Conservation (phyloP, 1,140 invertebrate species). For the Cyclargus thomasi region DNA sequence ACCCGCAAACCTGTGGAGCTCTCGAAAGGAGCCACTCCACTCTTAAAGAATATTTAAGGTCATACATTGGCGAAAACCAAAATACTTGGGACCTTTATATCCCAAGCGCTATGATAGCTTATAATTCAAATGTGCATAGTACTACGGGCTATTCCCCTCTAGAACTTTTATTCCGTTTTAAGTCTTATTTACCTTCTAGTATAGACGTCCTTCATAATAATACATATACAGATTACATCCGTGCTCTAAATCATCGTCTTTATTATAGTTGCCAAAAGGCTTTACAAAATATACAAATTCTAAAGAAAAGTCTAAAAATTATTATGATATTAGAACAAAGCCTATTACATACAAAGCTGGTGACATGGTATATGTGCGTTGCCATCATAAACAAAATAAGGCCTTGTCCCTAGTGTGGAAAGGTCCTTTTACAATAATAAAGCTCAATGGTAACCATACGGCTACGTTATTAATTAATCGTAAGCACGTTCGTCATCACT, state of each 20-base stretch:
- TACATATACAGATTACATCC: neutral
- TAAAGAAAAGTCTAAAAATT: too few species aligned
- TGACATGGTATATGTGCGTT: neutral
- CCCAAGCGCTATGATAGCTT: too few species aligned
- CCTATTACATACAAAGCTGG: neutral
- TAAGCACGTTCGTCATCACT: too few species aligned
- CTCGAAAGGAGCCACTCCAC: neutral
- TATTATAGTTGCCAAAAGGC: neutral
- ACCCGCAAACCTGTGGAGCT: neutral
- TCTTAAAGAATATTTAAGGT: neutral
- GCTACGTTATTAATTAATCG: too few species aligned
- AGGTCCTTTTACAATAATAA: neutral
- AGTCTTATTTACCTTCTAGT: neutral
- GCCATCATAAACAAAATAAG: neutral
- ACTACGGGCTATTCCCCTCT: too few species aligned
- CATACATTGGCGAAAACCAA: neutral
- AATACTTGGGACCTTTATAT: neutral
- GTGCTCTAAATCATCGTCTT: neutral
- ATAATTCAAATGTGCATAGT: too few species aligned
- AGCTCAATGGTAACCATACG: too few species aligned
- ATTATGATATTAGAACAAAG: too few species aligned
- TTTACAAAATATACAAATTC: too few species aligned
- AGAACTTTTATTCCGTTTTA: too few species aligned
- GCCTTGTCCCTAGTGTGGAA: slow-evolving; percentile 4
- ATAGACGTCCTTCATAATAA: neutral